A percentile compares a stretch with the other conserved stretches of the same genome.
These are phyloP conservation scores for Hylyphantes graminicola DNA, from an alignment of 1,140 invertebrate genomes.

Conservation along the genomic window DNA sequence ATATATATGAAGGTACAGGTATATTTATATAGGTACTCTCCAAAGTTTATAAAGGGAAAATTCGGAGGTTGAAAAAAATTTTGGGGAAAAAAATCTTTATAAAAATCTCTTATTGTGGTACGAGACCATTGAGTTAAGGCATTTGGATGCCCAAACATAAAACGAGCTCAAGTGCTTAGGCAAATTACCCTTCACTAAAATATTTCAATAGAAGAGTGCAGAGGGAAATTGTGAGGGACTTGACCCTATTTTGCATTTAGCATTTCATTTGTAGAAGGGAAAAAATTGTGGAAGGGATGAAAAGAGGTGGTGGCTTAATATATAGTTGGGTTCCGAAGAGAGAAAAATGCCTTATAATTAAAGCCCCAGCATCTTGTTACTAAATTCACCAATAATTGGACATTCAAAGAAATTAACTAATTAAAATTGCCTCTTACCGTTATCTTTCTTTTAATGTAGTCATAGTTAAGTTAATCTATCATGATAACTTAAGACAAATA, in stretches of 20 bases:
- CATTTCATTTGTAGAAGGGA: slow-evolving; percentile 26
- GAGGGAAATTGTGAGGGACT: too few species aligned
- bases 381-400: slow-evolving; percentile 56
- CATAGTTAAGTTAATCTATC: too few species aligned
- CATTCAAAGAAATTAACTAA: slow-evolving; percentile 43
- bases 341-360: slow-evolving; percentile 60
- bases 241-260: too few species aligned
- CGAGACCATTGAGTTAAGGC: slow-evolving; percentile 38
- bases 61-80: slow-evolving; percentile 36
- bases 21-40: too few species aligned
- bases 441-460: too few species aligned
- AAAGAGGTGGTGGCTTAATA: slow-evolving; percentile 57
- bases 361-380: slow-evolving; percentile 59
- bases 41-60: slow-evolving; percentile 9
- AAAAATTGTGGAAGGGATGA: slow-evolving; percentile 27
- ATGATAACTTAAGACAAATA: too few species aligned
- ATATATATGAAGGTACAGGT: too few species aligned
- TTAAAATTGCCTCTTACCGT: too few species aligned
- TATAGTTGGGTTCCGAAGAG: slow-evolving; percentile 46
- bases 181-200: too few species aligned
- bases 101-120: slow-evolving; percentile 57
- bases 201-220: too few species aligned
- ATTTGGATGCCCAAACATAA: too few species aligned
- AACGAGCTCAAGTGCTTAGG: too few species aligned
- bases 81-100: slow-evolving; percentile 25